These are phyloP conservation scores for Nebria ingens DNA, from an alignment of 1,140 invertebrate species.

Conservation along the genomic window DNA sequence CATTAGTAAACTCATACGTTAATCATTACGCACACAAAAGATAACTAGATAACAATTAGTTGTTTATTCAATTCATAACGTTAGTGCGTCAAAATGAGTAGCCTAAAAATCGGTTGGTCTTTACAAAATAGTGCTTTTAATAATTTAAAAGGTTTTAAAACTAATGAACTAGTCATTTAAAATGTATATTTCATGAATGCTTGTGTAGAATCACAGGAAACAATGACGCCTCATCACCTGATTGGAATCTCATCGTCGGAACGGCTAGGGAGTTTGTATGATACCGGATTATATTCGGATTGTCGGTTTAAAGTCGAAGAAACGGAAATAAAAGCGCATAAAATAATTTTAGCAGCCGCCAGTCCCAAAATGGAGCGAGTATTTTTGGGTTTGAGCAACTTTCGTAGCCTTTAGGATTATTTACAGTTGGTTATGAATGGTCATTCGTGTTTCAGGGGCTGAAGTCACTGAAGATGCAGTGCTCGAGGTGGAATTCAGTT, in stretches of 20 bases:
- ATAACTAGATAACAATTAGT: no score
- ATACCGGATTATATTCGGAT: slow-evolving; percentile 1
- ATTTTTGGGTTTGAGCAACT: neutral
- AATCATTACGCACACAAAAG: no score
- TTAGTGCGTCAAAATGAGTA: no score
- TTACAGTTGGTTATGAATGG: neutral
- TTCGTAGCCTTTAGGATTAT: neutral
- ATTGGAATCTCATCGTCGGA: neutral
- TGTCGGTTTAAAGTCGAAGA: neutral
- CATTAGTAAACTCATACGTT: no score
- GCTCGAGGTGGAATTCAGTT: neutral
- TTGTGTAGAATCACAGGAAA: neutral
- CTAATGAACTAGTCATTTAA: no score
- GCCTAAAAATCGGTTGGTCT: neutral
- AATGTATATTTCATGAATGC: no score
- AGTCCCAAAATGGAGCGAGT: slow-evolving; percentile 1
- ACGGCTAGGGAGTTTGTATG: neutral
- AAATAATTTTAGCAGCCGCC: neutral
- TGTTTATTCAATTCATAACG: no score
- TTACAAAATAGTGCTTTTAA: neutral
- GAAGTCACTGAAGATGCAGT: neutral
- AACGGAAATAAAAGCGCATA: neutral
- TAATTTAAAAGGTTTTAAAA: slow-evolving; percentile 3
- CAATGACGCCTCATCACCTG: neutral
- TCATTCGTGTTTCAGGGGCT: neutral